Conservation (phyloP, 2,888 invertebrate species). For the Xanthostigma xanthostigma region DNA sequence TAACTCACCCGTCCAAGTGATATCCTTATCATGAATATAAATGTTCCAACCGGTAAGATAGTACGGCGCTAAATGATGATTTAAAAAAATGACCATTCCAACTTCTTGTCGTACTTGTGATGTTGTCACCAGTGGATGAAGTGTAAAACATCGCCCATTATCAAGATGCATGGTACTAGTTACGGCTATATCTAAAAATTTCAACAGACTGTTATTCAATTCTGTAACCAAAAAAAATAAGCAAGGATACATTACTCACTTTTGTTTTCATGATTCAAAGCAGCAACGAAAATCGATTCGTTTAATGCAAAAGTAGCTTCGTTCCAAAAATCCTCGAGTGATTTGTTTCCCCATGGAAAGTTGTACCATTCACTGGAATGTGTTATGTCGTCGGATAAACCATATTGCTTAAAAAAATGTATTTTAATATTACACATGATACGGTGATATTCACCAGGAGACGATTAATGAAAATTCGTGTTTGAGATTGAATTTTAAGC, state of each 20-base stretch:
- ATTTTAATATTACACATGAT: not conserved
- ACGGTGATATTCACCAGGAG: no score
- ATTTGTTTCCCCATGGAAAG: constrained; percentile 39
- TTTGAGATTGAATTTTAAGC: no score
- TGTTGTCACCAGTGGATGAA: constrained; percentile 32
- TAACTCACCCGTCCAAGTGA: constrained; percentile 28
- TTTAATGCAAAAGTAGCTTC: constrained; percentile 38
- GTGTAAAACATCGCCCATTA: constrained; percentile 44
- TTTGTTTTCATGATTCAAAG: constrained; percentile 29
- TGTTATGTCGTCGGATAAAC: constrained; percentile 33
- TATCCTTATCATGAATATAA: constrained; percentile 40
- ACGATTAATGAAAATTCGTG: no score
- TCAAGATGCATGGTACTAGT: constrained; percentile 34
- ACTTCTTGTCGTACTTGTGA: constrained; percentile 28
- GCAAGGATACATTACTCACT: constrained; percentile 28
- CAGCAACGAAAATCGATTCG: constrained; percentile 40
- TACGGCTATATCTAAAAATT: constrained; percentile 32
- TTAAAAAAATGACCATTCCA: constrained; percentile 43
- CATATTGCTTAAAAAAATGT: constrained; percentile 29
- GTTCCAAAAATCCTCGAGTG: constrained; percentile 40
- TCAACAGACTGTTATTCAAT: not conserved
- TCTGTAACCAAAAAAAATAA: not conserved
- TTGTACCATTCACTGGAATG: constrained; percentile 36
- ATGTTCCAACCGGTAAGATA: constrained; percentile 40
- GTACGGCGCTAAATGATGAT: constrained; percentile 31